Conservation (phyloP, 2,113 vertebrate genomes). For the Salvelinus alpinus region DNA sequence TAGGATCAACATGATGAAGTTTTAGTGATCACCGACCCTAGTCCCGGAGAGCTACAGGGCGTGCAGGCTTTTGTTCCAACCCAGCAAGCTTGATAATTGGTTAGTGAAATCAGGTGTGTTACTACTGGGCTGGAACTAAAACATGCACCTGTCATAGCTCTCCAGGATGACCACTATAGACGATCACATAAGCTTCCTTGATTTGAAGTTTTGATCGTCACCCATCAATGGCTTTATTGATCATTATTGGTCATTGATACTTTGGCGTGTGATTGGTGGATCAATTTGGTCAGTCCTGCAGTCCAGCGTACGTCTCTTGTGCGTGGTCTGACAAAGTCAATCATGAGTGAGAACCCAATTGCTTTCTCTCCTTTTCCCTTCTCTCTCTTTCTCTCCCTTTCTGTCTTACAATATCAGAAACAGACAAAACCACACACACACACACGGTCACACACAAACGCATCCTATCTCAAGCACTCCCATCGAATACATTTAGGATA, state of each 20-base stretch:
- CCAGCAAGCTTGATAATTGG: neutral
- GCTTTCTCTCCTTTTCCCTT: neutral
- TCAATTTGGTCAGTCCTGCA: slow-evolving; percentile 56
- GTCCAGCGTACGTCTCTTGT: slow-evolving; percentile 30
- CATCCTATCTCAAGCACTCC: neutral
- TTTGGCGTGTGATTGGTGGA: slow-evolving; percentile 45
- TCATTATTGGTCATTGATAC: slow-evolving; percentile 55
- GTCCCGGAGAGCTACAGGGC: neutral
- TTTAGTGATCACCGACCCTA: neutral
- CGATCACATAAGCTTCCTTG: no score
- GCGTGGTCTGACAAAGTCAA: neutral
- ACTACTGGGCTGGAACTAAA: neutral
- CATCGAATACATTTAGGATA: slow-evolving; percentile 31
- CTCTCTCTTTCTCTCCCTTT: slow-evolving; percentile 2
- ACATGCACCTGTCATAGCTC: neutral
- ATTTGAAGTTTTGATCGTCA: no score
- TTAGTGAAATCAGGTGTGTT: neutral
- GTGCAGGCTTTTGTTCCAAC: neutral
- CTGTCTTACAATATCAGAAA: neutral
- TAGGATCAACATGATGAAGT: no score
- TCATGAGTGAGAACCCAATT: neutral
- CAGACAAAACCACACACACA: slow-evolving; percentile 2
- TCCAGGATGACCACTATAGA: neutral
- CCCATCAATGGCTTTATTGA: slow-evolving; percentile 36
- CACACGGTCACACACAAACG: slow-evolving; percentile 10